These are phyloP conservation scores for Eulacestoma nigropectus DNA, from an alignment of 2,113 vertebrate genomes.

Conservation along the genomic window DNA sequence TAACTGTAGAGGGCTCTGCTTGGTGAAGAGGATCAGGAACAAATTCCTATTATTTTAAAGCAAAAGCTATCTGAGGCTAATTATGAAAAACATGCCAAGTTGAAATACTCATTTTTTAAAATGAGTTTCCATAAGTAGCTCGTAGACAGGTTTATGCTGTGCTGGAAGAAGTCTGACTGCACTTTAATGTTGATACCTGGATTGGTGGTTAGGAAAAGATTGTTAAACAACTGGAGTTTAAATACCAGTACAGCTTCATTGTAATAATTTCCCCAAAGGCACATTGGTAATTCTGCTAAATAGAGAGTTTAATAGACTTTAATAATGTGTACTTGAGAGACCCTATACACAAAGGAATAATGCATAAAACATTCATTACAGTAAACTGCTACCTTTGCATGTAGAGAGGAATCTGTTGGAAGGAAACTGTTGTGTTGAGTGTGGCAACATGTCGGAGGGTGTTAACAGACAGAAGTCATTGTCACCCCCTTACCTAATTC, in stretches of 20 bases:
- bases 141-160: constrained; percentile 18
- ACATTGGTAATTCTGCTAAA: constrained; percentile 75
- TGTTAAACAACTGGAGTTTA: constrained; percentile 75
- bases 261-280: constrained; percentile 74
- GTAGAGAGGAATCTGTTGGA: constrained; percentile 55
- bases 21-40: neutral
- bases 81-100: neutral
- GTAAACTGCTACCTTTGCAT: constrained; percentile 75
- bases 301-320: constrained; percentile 77
- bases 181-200: constrained; percentile 63
- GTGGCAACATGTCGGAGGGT: neutral
- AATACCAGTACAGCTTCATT: constrained; percentile 65
- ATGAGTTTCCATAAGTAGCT: constrained; percentile 32
- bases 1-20: neutral
- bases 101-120: neutral
- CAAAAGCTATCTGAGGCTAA: neutral
- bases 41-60: constrained; percentile 37
- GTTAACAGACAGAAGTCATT: neutral
- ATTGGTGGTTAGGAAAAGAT: constrained; percentile 65
- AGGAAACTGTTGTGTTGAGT: neutral
- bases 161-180: constrained; percentile 51
- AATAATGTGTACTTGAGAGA: constrained; percentile 75
- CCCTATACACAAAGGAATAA: constrained; percentile 73
- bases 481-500: neutral
- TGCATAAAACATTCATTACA: constrained; percentile 74